phyloP scores from a whole-genome alignment of 2,888 invertebrate genomes.

The Spisula subtruncata region DNA sequence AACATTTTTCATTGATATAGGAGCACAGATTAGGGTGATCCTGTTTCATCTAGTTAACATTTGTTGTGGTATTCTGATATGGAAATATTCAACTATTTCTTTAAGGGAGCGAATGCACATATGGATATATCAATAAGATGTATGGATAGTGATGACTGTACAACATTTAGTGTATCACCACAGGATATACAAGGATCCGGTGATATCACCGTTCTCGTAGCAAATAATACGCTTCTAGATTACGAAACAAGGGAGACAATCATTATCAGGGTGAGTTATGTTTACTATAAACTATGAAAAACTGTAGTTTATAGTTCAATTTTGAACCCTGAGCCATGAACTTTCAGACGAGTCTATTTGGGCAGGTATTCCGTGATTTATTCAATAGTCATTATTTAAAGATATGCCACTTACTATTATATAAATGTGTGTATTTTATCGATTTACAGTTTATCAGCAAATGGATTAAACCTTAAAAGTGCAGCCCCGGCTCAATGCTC shows the following conservation, averaged over 20 bases:
- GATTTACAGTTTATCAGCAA: too few species aligned
- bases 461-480: too few species aligned
- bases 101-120: background rate
- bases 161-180: slow-evolving; percentile 18
- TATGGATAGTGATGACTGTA: background rate
- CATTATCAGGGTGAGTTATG: slow-evolving; percentile 17
- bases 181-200: slow-evolving; percentile 23
- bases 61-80: background rate
- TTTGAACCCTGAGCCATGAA: too few species aligned
- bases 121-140: slow-evolving; percentile 10
- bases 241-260: slow-evolving; percentile 36
- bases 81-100: background rate
- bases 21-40: background rate
- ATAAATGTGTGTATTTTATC: too few species aligned
- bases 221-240: slow-evolving; percentile 24
- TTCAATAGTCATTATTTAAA: too few species aligned
- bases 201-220: slow-evolving; percentile 27
- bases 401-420: too few species aligned
- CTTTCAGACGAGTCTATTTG: too few species aligned
- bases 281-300: too few species aligned
- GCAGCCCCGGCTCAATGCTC: too few species aligned
- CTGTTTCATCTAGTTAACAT: background rate
- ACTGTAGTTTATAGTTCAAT: too few species aligned
- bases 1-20: background rate
- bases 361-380: too few species aligned